A percentile compares a stretch with the other conserved stretches of the same genome.
These are phyloP conservation scores for Anastatus disparis DNA, from an alignment of 1,140 invertebrate species.

Conservation along the genomic window DNA sequence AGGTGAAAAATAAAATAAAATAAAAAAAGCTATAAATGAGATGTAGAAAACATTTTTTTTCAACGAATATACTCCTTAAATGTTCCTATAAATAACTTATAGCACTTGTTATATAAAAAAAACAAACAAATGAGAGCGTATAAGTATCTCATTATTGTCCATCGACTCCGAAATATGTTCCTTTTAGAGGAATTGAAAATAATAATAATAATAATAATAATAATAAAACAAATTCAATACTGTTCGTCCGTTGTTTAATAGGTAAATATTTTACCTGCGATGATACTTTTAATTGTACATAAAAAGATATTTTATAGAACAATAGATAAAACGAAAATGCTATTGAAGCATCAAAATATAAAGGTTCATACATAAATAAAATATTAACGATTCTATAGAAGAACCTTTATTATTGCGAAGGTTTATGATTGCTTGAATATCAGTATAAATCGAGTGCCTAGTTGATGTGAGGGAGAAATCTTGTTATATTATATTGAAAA, in stretches of 20 bases:
- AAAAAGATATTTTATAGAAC: constrained; percentile 23
- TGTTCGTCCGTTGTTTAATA: constrained; percentile 21
- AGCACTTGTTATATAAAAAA: neutral
- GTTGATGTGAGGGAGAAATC: neutral
- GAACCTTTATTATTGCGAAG: constrained; percentile 27
- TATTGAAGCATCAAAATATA: neutral
- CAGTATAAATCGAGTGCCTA: constrained; percentile 23
- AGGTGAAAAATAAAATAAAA: too few relatives aligned
- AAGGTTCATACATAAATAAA: neutral
- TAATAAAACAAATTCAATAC: too few relatives aligned
- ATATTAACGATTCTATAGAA: too few relatives aligned
- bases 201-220: neutral
- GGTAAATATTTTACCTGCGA: neutral
- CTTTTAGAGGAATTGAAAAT: constrained; percentile 27
- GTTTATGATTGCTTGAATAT: constrained; percentile 13
- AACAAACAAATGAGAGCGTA: neutral
- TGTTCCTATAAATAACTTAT: constrained; percentile 20
- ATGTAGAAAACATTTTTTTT: neutral
- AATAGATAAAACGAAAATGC: neutral
- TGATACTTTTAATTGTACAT: too few relatives aligned
- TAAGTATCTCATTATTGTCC: too few relatives aligned
- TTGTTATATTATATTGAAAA: constrained; percentile 37
- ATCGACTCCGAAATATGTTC: constrained; percentile 18
- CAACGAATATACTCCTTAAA: constrained; percentile 16
- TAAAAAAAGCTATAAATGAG: too few relatives aligned